Evolutionary conservation across 2,113 vertebrate species (phyloP).

Genomic region (Capreolus pygargus): DNA sequence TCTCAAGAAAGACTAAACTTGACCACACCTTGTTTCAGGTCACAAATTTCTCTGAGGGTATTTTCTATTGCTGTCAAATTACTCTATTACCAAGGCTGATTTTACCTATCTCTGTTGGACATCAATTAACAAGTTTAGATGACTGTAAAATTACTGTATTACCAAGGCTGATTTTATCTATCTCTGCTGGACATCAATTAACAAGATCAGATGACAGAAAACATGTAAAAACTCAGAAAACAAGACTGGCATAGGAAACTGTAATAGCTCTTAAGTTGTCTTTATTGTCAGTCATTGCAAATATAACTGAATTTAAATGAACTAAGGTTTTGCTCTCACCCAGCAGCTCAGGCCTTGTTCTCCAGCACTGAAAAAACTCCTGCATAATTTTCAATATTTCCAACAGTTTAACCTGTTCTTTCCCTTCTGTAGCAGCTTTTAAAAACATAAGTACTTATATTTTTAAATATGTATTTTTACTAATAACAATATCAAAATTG

Average conservation of each 20-base stretch:
- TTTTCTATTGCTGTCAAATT: conserved; percentile 1
- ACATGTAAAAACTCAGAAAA: conserved; percentile 7
- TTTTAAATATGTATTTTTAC: background rate
- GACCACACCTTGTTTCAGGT: background rate
- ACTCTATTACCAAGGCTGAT: background rate
- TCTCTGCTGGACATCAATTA: background rate
- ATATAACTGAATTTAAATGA: background rate
- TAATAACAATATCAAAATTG: background rate
- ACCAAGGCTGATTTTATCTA: background rate
- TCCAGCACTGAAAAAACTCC: background rate
- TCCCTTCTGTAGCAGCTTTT: background rate
- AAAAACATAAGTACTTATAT: background rate
- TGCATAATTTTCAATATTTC: background rate
- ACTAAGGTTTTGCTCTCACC: background rate
- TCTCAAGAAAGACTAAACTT: background rate
- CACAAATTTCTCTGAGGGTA: background rate
- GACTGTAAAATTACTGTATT: background rate
- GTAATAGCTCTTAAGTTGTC: background rate
- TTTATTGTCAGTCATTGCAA: background rate
- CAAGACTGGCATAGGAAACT: background rate
- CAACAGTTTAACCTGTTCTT: background rate
- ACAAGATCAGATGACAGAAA: background rate
- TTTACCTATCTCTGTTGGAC: background rate
- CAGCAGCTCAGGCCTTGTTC: background rate
- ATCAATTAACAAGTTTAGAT: background rate